Evolutionary conservation across 2,113 vertebrate genomes (phyloP).

Genomic region (Amazona vittata): DNA sequence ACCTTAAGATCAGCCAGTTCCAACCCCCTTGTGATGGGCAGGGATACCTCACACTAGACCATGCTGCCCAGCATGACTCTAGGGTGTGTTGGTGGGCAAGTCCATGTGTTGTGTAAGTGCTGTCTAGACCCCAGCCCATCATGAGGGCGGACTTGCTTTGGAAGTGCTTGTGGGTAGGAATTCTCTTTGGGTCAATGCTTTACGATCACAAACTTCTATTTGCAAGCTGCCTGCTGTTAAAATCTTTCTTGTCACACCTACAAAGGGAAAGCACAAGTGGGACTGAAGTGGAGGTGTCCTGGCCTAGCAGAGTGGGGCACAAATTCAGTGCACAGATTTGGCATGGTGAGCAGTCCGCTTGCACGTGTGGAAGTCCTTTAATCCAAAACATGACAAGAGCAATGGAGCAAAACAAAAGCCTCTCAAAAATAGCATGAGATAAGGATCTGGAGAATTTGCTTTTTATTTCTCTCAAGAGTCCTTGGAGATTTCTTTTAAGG

Average conservation of each 20-base stretch:
- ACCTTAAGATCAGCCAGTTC: background rate
- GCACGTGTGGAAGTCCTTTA: background rate
- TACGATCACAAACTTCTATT: background rate
- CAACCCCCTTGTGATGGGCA: background rate
- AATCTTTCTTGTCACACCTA: background rate
- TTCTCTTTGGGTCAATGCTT: background rate
- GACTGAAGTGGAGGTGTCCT: background rate
- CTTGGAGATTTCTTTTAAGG: constrained; percentile 43
- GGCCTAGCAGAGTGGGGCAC: background rate
- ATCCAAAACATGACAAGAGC: constrained; percentile 9
- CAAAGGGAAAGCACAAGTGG: background rate
- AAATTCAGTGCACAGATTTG: too few species aligned
- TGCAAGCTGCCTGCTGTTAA: background rate
- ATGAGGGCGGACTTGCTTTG: background rate
- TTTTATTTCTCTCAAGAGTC: constrained; percentile 47
- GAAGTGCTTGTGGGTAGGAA: background rate
- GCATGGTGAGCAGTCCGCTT: accelerated
- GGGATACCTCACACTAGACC: background rate
- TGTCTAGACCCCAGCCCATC: background rate
- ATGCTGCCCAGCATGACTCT: accelerated
- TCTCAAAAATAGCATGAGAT: constrained; percentile 64
- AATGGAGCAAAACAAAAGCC: constrained; percentile 24
- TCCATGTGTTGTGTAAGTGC: background rate
- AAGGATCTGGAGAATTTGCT: constrained; percentile 52
- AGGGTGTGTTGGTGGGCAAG: background rate